phyloP scores from a whole-genome alignment of 2,888 invertebrate genomes.

The Troides oblongomaculatus region DNA sequence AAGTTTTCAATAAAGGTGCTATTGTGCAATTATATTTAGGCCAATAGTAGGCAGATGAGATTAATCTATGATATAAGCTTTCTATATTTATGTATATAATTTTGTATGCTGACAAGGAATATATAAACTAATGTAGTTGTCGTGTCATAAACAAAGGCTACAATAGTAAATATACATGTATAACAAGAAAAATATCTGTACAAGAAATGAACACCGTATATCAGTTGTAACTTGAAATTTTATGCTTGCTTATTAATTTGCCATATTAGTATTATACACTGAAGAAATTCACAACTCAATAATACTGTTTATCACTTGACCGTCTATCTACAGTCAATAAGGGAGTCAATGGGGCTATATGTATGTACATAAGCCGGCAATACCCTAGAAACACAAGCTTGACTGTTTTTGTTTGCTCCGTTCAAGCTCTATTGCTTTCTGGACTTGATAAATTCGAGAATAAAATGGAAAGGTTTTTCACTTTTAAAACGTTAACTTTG shows the following conservation, averaged over 20 bases:
- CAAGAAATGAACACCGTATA: background rate
- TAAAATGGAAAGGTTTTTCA: background rate
- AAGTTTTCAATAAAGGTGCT: too few species aligned
- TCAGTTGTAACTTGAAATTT: background rate
- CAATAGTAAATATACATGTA: too few species aligned
- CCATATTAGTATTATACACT: background rate
- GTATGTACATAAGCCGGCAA: slow-evolving; percentile 2
- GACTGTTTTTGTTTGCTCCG: slow-evolving; percentile 5
- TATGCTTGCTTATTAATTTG: background rate
- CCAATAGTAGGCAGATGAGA: too few species aligned
- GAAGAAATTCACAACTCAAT: background rate
- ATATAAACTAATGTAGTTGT: too few species aligned
- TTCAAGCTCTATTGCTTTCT: slow-evolving; percentile 2
- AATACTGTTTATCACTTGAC: background rate
- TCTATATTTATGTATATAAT: too few species aligned
- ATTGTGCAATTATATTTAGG: too few species aligned
- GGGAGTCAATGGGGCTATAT: background rate
- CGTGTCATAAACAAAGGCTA: too few species aligned
- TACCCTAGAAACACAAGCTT: slow-evolving; percentile 1
- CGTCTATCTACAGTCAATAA: slow-evolving; percentile 2
- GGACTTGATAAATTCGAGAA: background rate
- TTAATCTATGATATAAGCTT: too few species aligned
- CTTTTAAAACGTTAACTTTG: background rate
- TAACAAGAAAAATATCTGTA: too few species aligned
- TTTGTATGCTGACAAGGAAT: too few species aligned